A percentile compares a stretch with the other conserved stretches of the same genome.
phyloP scores from a whole-genome alignment of 2,113 vertebrate species.

The Hippocampus abdominalis region DNA sequence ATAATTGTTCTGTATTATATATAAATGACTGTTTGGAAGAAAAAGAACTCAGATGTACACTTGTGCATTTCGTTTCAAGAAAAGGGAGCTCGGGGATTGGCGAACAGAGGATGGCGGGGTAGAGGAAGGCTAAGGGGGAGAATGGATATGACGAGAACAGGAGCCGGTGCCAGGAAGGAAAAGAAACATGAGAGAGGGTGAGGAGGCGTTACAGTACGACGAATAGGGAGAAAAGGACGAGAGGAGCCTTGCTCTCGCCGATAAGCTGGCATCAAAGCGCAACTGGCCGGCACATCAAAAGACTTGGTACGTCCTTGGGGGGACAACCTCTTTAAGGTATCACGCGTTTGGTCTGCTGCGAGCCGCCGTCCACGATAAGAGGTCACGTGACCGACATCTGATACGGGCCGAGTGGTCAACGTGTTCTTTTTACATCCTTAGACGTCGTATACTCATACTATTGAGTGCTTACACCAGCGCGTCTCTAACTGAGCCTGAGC shows the following conservation, averaged over 20 bases:
- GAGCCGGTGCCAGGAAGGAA: conserved; percentile 17
- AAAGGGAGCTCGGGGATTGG: not conserved
- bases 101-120: conserved; percentile 25
- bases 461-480: not conserved
- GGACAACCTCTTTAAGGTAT: conserved; percentile 42
- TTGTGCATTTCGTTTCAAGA: not conserved
- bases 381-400: conserved; percentile 3
- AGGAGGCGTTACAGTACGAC: not conserved
- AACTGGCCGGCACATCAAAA: conserved; percentile 59
- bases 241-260: conserved; percentile 45
- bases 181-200: conserved; percentile 33
- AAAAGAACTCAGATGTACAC: not conserved
- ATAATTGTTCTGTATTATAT: not conserved
- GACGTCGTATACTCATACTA: not conserved
- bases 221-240: conserved; percentile 8
- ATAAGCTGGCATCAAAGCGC: conserved; percentile 55
- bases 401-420: conserved; percentile 14
- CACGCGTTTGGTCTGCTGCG: conserved; percentile 34
- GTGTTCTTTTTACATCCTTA: not conserved
- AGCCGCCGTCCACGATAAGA: conserved; percentile 36
- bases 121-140: conserved; percentile 28
- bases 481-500: not conserved
- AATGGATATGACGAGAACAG: conserved; percentile 4
- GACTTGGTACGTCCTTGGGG: conserved; percentile 30
- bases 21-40: not conserved